Conservation (phyloP, 2,113 vertebrate genomes). For the Pelecanus crispus region DNA sequence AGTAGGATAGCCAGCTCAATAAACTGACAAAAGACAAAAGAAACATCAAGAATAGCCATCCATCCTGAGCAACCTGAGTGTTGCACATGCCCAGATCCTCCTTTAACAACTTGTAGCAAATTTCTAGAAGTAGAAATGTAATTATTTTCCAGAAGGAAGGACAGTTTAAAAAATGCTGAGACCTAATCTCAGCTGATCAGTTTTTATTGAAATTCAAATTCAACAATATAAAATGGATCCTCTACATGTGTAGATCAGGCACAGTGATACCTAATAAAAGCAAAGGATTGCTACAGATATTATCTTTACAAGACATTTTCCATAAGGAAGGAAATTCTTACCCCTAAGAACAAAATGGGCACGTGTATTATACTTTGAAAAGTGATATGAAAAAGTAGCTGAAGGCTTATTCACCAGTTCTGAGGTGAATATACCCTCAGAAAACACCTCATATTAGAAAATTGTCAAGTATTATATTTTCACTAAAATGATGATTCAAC, state of each 20-base stretch:
- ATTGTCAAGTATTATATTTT: not conserved
- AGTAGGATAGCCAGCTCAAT: not conserved
- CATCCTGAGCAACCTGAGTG: not conserved
- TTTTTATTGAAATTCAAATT: constrained; percentile 7
- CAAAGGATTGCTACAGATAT: not conserved
- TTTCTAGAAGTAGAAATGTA: not conserved
- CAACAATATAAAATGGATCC: not conserved
- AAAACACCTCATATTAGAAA: not conserved
- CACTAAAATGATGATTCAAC: not conserved
- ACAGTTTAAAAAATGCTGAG: not conserved
- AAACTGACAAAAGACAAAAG: not conserved
- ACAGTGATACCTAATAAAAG: not conserved
- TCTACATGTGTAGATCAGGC: not conserved
- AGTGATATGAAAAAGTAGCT: not conserved
- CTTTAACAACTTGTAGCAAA: not conserved
- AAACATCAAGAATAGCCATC: not conserved
- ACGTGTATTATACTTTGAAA: not conserved
- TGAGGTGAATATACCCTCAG: not conserved
- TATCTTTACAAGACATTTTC: constrained; percentile 2
- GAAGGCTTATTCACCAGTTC: not conserved
- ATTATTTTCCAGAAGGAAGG: not conserved
- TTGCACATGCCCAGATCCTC: not conserved
- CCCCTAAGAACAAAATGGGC: not conserved
- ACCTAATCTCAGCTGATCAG: not conserved
- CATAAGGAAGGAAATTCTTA: not conserved